Base-by-base conservation (phyloP, 30 jellyfish, hydroid and myxozoan genomes). In the Aurelia coerulea region DNA sequence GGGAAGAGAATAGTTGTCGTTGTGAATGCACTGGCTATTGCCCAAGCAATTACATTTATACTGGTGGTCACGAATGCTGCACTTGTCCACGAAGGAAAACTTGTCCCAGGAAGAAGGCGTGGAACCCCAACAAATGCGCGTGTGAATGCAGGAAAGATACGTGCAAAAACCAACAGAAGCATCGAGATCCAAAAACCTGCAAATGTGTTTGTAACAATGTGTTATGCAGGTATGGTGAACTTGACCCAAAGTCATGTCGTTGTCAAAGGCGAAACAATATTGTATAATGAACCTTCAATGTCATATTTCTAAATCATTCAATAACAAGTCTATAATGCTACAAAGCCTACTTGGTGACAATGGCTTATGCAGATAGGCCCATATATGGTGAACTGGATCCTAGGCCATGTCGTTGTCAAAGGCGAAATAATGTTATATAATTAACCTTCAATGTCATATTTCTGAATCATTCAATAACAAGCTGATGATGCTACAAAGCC, bases 61-160 rank as follows among this genome's bases (percentile, higher is more conserved):
- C 90, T 42, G 89, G 94, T n/a, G 90, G 91, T 3, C 62, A 82
- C 33, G 79, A 89, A 16, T 90, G 97, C 73, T 83, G 92, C 80
- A 86, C 79, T 52, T 86, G 95, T 59, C 80, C 78, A 4, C 62
- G 66, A 14, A 65, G 54, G 41, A 29, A 51, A 15, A 50, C 86
- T 29, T 86, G 95, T 59, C 53, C 81, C 2, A 50, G 95, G 67
- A 76, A 77, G 42, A 76, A 77, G 85, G 51, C 76, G 16, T 86
- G 95, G 95, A 77, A 76, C 71, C 68, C 86, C 0, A 69, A 68
- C 86, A 76, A 66, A 59, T 86, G 95, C 37, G 78, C 86, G 6
- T 86, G 95, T 56, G 90, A 86, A 50, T 86, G 95, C 86, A 65
- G 62, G 39, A 86, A 63, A 62, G 62, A 50, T 46, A 50, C 69